phyloP scores from a whole-genome alignment of 2,888 invertebrate species.

The Drosophila hamatofila region DNA sequence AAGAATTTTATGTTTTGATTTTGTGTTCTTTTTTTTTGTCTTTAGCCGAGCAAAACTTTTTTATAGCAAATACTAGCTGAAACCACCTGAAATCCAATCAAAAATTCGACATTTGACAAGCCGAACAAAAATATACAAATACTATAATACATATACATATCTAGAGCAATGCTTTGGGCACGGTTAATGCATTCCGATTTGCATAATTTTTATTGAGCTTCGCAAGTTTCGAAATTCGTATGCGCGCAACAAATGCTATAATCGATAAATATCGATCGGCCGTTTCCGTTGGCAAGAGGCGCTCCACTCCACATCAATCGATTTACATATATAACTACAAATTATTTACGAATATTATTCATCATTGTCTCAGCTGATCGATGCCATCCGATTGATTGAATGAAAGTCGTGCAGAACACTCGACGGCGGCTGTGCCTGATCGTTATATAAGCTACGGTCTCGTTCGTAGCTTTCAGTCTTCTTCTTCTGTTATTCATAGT shows the following conservation, averaged over 20 bases:
- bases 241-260: constrained; percentile 10
- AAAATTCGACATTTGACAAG: constrained; percentile 47
- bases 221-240: constrained; percentile 22
- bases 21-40: constrained; percentile 4
- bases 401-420: constrained; percentile 50
- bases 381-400: constrained; percentile 20
- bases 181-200: constrained; percentile 64
- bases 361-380: constrained; percentile 33
- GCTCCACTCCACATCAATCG: neutral
- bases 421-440: constrained; percentile 47
- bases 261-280: constrained; percentile 21
- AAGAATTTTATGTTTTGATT: constrained; percentile 7
- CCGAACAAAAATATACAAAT: constrained; percentile 12
- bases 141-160: neutral
- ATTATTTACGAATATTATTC: constrained; percentile 7
- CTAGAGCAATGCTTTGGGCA: constrained; percentile 74
- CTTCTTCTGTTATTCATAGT: constrained; percentile 17
- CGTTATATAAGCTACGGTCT: constrained; percentile 44
- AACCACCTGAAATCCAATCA: constrained; percentile 21
- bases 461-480: constrained; percentile 42
- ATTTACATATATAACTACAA: constrained; percentile 1
- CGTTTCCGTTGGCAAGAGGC: constrained; percentile 1
- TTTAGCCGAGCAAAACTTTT: constrained; percentile 26
- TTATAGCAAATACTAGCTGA: constrained; percentile 39
- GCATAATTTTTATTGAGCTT: constrained; percentile 57